Base-by-base conservation (phyloP, 2,888 invertebrate species). In the Drosophila tanythrix region DNA sequence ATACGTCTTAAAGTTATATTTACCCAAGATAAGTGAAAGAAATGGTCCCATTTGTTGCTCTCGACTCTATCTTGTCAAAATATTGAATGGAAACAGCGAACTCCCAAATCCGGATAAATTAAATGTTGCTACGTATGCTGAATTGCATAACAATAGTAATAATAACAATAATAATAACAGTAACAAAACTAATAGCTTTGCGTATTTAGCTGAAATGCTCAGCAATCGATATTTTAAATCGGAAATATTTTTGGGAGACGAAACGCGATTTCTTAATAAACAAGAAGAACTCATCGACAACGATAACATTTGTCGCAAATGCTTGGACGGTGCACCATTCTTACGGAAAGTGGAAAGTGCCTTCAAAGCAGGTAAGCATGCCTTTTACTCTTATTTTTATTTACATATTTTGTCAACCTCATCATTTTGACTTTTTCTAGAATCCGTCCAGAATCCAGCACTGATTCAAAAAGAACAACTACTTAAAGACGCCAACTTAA, bases 1-100 rank as follows among this genome's bases (percentile, higher is more conserved):
- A 82, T 96, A 96, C 93, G 94, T 97, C 84, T 96, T 97, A 81
- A 96, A 96, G 88, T 93, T 98, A 81, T 94, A 95, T 78, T 92
- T 97, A 81, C 97, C 97, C 0, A 94, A 96, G 76, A 94, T 98
- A 40, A 96, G 97, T 0, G 97, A 98, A 91, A 94, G 97, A 63
- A 97, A 97, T 87, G 98, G 98, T 0, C 96, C 96, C 0, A 97
- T 98, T 82, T 98, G 97, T 92, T 98, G 97, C 88, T 97, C 97
- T 92, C 95, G 97, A 80, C 94, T 98, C 50, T 96, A 96, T 93
- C 94, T 98, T 92, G 96, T 98, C 0, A 95, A 96, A 55, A 93
- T 98, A 58, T 95, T 95, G 18, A 91, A 92, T 64, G 79, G 80
- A 67, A 94, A 96, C 84, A 95, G 94, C 31, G 95, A 95, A 84